Evolutionary conservation across 2,113 vertebrate species (phyloP), one percentile per base, ranked within the genome.

Genomic region (Lynx canadensis): DNA sequence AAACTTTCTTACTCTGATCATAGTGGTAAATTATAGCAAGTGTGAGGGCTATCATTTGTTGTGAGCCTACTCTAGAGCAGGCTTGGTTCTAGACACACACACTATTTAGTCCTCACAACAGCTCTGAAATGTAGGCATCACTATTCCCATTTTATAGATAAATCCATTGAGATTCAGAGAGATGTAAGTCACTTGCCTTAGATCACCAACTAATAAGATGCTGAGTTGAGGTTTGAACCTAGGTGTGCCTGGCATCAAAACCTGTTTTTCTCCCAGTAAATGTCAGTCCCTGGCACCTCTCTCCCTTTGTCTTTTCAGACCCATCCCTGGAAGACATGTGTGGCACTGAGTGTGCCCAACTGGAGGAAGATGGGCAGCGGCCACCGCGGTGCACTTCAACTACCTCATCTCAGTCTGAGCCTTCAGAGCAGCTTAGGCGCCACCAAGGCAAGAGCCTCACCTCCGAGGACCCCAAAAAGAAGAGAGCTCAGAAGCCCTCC

Each of bases 401-500:
- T 99, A 99, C 99, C 99, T 99, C 99, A 99, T 99, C 99, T 97
- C 99, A 99, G 94, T 99, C 99, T 98, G 99, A 99, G 98, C 98
- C 98, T 98, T 99, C 99, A 97, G 99, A 99, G 98, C 98, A 99
- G 52, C 98, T 98, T 96, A 99, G 98, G 98, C 99, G 97, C 98
- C 99, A 99, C 48, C 99, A 99, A 98, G 99, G 99, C 98, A 98
- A 98, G 94, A 99, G 98, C 98, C 98, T 99, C 95, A 96, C 98
- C 96, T 98, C 98, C 66, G 98, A 99, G 92, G 99, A 99, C 98
- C 99, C 99, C 98, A 99, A 99, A 99, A 99, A 99, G 98, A 99
- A 99, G 98, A 98, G 97, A 98, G 99, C 98, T 99, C 98, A 97
- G 92, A 99, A 99, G 98, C 99, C 99, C 87, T 98, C 99, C 98